phyloP scores from a whole-genome alignment of 2,888 invertebrate species.

The Saturnia pavonia region DNA sequence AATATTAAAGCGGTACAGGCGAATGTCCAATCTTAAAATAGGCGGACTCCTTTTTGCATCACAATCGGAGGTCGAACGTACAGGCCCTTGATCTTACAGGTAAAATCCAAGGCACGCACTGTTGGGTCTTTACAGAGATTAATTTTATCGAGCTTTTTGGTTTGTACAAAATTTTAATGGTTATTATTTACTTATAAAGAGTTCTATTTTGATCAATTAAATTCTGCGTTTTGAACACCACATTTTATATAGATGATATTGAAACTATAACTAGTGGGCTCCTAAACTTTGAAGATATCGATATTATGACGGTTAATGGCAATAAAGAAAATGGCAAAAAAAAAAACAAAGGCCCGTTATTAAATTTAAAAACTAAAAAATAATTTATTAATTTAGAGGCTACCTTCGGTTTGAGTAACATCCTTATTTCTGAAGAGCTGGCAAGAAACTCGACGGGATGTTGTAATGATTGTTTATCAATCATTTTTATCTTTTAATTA shows the following conservation, averaged over 20 bases:
- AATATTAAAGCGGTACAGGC: neutral
- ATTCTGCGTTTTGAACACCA: neutral
- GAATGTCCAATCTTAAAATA: conserved; percentile 8
- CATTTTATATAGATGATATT: neutral
- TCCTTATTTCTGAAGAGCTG: no score
- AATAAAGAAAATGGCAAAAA: no score
- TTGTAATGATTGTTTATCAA: no score
- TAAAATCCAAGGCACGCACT: neutral
- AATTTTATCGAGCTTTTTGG: neutral
- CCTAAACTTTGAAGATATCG: no score
- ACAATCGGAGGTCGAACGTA: conserved; percentile 1
- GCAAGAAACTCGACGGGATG: no score
- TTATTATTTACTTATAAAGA: neutral
- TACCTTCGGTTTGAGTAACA: no score
- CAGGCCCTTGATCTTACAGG: conserved; percentile 3
- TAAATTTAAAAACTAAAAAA: no score
- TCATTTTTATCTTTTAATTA: no score
- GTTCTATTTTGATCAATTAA: neutral
- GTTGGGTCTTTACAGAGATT: neutral
- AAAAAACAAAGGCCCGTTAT: no score
- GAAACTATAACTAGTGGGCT: neutral
- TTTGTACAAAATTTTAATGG: neutral
- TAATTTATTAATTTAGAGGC: no score
- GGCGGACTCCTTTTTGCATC: neutral
- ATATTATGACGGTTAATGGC: no score